Conservation (phyloP, 2,797 vertebrate species). For the Argya squamiceps region DNA sequence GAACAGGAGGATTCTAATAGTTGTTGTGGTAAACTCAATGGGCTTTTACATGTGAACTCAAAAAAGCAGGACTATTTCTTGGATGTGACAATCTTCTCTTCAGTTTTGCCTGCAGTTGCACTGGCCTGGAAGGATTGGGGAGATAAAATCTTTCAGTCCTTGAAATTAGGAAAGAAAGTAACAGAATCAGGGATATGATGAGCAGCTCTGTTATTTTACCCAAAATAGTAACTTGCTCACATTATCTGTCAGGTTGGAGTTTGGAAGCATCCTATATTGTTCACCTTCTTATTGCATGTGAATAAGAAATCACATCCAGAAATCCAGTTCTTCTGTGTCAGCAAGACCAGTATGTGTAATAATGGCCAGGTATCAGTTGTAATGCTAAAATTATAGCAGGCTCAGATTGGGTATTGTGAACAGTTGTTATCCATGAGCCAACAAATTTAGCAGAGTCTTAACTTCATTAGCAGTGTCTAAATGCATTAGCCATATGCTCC, state of each 20-base stretch:
- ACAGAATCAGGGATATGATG: neutral
- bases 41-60: neutral
- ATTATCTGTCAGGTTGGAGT: neutral
- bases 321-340: neutral
- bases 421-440: slow-evolving; percentile 60
- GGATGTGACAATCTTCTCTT: neutral
- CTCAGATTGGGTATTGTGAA: slow-evolving; percentile 30
- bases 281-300: neutral
- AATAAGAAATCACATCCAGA: neutral
- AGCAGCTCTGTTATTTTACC: neutral
- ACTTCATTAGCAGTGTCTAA: slow-evolving; percentile 72
- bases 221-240: neutral
- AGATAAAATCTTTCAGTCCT: neutral
- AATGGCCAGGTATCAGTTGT: slow-evolving; percentile 21
- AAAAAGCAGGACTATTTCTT: neutral
- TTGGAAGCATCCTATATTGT: neutral
- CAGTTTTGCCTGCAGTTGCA: neutral
- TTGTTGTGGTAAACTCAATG: neutral
- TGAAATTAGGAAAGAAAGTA: neutral
- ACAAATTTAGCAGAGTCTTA: slow-evolving; percentile 68
- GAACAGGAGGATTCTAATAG: neutral
- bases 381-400: slow-evolving; percentile 25
- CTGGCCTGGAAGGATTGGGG: neutral
- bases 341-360: neutral
- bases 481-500: slow-evolving; percentile 72